phyloP scores from a whole-genome alignment of 2,113 vertebrate species.

The Nerophis ophidion region DNA sequence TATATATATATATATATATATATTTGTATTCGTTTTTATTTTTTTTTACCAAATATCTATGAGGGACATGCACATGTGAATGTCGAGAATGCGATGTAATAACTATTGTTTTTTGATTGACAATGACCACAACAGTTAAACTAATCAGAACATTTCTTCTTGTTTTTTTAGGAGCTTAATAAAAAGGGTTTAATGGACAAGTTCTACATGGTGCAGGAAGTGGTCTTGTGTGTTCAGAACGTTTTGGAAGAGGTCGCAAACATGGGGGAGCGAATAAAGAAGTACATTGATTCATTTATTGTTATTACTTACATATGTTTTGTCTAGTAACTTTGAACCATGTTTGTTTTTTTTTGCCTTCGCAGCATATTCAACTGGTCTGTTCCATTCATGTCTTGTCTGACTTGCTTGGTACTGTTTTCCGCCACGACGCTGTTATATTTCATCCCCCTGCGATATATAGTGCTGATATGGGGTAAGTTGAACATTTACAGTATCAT shows the following conservation, averaged over 20 bases:
- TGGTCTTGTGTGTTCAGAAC: slow-evolving; percentile 86
- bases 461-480: slow-evolving; percentile 93
- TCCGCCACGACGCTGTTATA: slow-evolving; percentile 75
- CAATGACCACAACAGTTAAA: slow-evolving; percentile 52
- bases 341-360: slow-evolving; percentile 4
- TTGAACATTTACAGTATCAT: slow-evolving; percentile 1
- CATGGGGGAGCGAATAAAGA: slow-evolving; percentile 91
- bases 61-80: no score
- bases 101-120: slow-evolving; percentile 11
- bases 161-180: slow-evolving; percentile 77
- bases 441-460: slow-evolving; percentile 85
- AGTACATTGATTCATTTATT: slow-evolving; percentile 71
- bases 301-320: not conserved
- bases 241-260: slow-evolving; percentile 85
- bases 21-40: no score
- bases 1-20: no score
- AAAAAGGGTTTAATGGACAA: slow-evolving; percentile 92
- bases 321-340: not conserved
- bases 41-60: no score
- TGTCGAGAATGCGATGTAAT: no score
- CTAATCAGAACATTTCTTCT: slow-evolving; percentile 57
- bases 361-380: slow-evolving; percentile 94
- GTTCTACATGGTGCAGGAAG: slow-evolving; percentile 95
- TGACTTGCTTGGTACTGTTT: slow-evolving; percentile 80
- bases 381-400: slow-evolving; percentile 83